phyloP scores from a whole-genome alignment of 2,888 invertebrate species.

The Alloplasta piceator region DNA sequence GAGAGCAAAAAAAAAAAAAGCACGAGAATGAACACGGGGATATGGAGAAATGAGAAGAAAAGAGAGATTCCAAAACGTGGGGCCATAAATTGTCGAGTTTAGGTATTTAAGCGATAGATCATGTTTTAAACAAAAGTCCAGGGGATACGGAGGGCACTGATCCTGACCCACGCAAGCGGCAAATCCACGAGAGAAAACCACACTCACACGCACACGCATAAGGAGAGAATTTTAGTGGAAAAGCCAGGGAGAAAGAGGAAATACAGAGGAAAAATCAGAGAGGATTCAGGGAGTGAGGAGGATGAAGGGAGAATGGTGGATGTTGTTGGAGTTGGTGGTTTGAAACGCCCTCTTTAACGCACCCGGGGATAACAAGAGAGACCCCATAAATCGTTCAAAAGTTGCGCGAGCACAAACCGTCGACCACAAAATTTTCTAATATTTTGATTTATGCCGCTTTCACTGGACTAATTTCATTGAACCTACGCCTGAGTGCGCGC shows the following conservation, averaged over 20 bases:
- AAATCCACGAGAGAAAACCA: constrained; percentile 52
- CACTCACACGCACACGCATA: neutral
- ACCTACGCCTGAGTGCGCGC: constrained; percentile 60
- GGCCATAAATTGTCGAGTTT: constrained; percentile 80
- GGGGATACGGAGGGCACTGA: constrained; percentile 71
- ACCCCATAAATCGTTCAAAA: constrained; percentile 82
- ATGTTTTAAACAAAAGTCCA: constrained; percentile 82
- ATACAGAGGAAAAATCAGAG: constrained; percentile 52
- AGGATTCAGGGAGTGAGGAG: constrained; percentile 62
- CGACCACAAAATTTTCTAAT: constrained; percentile 79
- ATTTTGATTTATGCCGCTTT: constrained; percentile 83
- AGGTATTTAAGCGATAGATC: constrained; percentile 82
- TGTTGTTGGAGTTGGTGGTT: constrained; percentile 66
- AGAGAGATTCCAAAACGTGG: constrained; percentile 65
- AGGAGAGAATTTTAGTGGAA: constrained; percentile 68
- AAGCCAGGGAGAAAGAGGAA: constrained; percentile 40
- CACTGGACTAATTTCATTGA: constrained; percentile 80
- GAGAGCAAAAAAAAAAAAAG: constrained; percentile 19
- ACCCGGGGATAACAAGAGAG: constrained; percentile 67
- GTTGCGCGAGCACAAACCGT: constrained; percentile 66
- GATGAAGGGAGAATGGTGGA: constrained; percentile 66
- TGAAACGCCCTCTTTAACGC: constrained; percentile 73
- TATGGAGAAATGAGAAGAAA: constrained; percentile 60
- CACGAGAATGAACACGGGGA: constrained; percentile 34
- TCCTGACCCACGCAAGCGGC: constrained; percentile 67